Evolutionary conservation across 2,888 invertebrate genomes (phyloP), one percentile per base, ranked within the genome.

Genomic region (Leucoma salicis): DNA sequence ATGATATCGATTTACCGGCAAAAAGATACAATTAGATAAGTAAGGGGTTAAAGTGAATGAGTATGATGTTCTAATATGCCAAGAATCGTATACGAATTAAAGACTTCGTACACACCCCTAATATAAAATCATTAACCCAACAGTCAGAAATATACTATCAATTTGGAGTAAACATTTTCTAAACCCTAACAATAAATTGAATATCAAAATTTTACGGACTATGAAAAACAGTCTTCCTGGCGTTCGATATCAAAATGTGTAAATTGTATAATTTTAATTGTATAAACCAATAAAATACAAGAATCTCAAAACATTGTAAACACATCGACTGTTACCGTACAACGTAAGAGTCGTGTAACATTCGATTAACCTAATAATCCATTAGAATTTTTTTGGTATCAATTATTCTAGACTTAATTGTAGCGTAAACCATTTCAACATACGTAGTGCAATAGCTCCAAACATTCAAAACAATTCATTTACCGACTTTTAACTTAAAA

Each of bases 171-270:
- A 62, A 63, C 68, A 66, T 63, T 71, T 70, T 69, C 74, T 78
- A 77, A 79, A 76, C 61, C 81, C 82, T 83, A 88, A 81, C 63
- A 78, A 80, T 74, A 66, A 82, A 82, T 83, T 82, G 65, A 76
- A 78, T 86, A 85, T 86, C 78, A 82, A 87, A 85, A 82, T 58
- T 71, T 81, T 85, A 87, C 80, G 80, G 82, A 81, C 88, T 88
- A 88, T 81, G 81, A 86, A 86, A 85, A 87, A 87, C 88, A 88
- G 88, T 88, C 88, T 89, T 88, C 74, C 83, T 76, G 83, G 82
- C 68, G 70, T 78, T 79, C 75, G 77, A 75, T 82, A 83, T 86
- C 74, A 85, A 87, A 83, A 72, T 76, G 83, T 88, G 87, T 87
- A 87, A 86, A 87, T 80, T 88, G 88, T 88, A 86, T 29, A 83